phyloP scores from a whole-genome alignment of 1,140 invertebrate genomes.

The Aphidius gifuensis region DNA sequence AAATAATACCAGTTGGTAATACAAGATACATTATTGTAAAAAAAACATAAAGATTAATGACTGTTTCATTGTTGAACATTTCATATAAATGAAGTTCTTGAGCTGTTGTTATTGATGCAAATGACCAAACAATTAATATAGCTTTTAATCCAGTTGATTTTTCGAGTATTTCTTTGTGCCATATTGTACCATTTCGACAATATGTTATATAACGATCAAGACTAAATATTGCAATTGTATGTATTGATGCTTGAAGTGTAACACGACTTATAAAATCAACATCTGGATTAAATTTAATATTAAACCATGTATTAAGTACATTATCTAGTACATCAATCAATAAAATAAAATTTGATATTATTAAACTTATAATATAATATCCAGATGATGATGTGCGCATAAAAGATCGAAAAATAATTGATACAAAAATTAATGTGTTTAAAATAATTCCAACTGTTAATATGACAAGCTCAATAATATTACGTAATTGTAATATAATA shows the following conservation, averaged over 20 bases:
- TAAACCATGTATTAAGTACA: slow-evolving; percentile 32
- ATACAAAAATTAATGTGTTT: slow-evolving; percentile 31
- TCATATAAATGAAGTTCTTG: slow-evolving; percentile 41
- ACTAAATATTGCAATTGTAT: slow-evolving; percentile 39
- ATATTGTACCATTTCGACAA: slow-evolving; percentile 19
- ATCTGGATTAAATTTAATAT: slow-evolving; percentile 33
- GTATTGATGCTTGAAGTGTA: slow-evolving; percentile 37
- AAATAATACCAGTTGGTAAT: slow-evolving; percentile 29
- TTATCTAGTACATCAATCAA: slow-evolving; percentile 37
- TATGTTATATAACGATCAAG: slow-evolving; percentile 36
- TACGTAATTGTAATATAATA: not conserved
- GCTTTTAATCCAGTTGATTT: slow-evolving; percentile 29
- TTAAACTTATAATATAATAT: slow-evolving; percentile 39
- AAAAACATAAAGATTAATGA: slow-evolving; percentile 36
- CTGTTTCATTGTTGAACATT: slow-evolving; percentile 30
- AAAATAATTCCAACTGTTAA: slow-evolving; percentile 26
- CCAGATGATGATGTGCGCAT: slow-evolving; percentile 32
- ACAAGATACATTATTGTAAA: slow-evolving; percentile 37
- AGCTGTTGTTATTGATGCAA: slow-evolving; percentile 31
- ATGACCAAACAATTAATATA: slow-evolving; percentile 36
- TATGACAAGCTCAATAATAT: slow-evolving; percentile 28
- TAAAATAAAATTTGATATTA: slow-evolving; percentile 38
- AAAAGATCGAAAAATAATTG: slow-evolving; percentile 25
- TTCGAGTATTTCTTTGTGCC: slow-evolving; percentile 24
- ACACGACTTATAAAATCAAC: slow-evolving; percentile 39